Percentiles rank a stretch among this genome's conserved stretches.
phyloP scores from a whole-genome alignment of 2,113 vertebrate species.

The Zapornia atra region DNA sequence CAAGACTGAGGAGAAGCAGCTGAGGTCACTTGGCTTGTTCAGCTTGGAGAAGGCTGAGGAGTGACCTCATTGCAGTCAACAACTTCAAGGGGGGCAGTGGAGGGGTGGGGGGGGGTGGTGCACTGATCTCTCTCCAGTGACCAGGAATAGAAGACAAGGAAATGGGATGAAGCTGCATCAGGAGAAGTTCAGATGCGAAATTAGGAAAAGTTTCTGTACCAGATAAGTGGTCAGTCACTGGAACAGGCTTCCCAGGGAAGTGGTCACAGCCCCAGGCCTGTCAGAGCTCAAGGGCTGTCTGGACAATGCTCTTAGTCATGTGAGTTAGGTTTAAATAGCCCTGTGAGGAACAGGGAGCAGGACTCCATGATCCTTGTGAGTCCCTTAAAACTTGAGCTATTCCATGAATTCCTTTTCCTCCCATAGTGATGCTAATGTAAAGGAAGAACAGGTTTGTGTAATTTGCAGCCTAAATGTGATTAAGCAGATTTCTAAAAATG shows the following conservation, averaged over 20 bases:
- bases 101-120: no score
- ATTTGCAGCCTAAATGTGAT: neutral
- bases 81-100: rapidly evolving
- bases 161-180: neutral
- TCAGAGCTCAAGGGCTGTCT: neutral
- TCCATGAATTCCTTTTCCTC: neutral
- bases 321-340: neutral
- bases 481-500: neutral
- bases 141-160: neutral
- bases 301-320: neutral
- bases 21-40: neutral
- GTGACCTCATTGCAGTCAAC: neutral
- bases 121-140: neutral
- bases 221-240: no score
- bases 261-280: neutral
- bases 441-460: neutral
- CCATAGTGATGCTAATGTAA: neutral
- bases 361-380: neutral
- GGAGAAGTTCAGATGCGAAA: neutral
- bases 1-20: rapidly evolving
- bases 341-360: neutral
- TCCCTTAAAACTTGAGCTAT: neutral
- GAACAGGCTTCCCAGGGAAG: neutral
- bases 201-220: neutral
- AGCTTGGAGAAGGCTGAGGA: neutral